Conservation (phyloP, 2,797 vertebrate species). For the Alexandromys oeconomus region DNA sequence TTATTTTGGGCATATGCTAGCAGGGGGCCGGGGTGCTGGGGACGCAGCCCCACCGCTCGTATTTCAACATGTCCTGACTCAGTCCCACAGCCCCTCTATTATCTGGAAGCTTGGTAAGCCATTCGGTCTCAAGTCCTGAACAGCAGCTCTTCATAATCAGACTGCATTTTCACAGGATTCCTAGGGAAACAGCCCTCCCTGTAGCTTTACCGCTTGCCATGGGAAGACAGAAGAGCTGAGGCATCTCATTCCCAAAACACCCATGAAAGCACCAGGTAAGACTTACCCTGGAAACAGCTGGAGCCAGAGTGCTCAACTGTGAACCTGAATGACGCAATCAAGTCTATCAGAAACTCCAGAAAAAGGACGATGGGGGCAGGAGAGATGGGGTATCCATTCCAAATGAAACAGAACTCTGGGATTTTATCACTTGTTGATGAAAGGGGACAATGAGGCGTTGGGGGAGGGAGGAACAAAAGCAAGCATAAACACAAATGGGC, state of each 20-base stretch:
- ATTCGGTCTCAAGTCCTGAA: not conserved
- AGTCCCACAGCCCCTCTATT: not conserved
- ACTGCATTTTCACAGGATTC: not conserved
- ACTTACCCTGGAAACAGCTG: not conserved
- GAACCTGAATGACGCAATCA: not conserved
- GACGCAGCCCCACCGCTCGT: too few species aligned
- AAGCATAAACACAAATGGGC: not conserved
- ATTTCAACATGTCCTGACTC: not conserved
- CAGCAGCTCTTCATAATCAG: slow-evolving; percentile 2
- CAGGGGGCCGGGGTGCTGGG: too few species aligned
- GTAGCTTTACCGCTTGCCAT: not conserved
- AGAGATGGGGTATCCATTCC: not conserved
- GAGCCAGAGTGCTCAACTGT: not conserved
- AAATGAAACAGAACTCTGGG: slow-evolving; percentile 18
- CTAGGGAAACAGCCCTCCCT: not conserved
- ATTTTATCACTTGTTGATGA: not conserved
- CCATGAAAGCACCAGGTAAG: not conserved
- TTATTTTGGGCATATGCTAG: too few species aligned
- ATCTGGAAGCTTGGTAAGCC: not conserved
- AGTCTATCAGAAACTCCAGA: not conserved
- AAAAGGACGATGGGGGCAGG: not conserved
- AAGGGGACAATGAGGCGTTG: not conserved
- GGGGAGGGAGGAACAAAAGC: too few species aligned
- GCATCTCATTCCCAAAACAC: not conserved
- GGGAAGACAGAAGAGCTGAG: not conserved